Evolutionary conservation across 2,888 invertebrate genomes (phyloP).

Genomic region (Barypeithes pellucidus): DNA sequence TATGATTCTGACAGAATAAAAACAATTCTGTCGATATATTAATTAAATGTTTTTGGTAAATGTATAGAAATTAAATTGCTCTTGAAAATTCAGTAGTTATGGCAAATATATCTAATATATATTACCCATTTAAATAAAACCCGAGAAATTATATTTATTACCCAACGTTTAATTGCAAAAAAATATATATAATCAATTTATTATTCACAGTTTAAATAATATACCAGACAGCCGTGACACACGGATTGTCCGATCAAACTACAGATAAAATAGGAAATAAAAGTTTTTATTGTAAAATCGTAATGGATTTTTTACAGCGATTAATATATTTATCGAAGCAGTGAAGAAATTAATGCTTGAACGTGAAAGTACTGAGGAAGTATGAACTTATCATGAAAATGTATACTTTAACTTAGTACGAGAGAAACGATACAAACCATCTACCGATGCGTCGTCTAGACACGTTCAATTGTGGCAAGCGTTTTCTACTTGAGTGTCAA

Average conservation of each 20-base stretch:
- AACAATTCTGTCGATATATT: no score
- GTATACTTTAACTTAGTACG: no score
- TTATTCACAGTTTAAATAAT: background rate
- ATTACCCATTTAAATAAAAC: background rate
- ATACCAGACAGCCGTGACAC: background rate
- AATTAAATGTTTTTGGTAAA: no score
- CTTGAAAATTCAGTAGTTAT: no score
- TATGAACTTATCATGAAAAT: background rate
- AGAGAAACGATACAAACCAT: no score
- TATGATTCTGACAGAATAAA: no score
- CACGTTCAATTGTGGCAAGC: no score
- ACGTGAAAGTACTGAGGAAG: background rate
- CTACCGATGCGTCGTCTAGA: no score
- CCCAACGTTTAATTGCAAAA: background rate
- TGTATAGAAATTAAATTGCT: no score
- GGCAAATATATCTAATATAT: no score
- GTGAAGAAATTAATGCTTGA: background rate
- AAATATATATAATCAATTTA: background rate
- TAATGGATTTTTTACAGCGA: background rate
- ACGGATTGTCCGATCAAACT: background rate
- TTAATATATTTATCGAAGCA: background rate
- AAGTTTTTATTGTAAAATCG: background rate
- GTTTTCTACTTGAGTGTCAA: no score
- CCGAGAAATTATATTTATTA: slow-evolving; percentile 2
- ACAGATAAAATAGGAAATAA: background rate